Percentiles rank a stretch among this genome's conserved stretches.
These are phyloP conservation scores for Lasiommata megera DNA, from an alignment of 2,888 invertebrate species.

Conservation along the genomic window DNA sequence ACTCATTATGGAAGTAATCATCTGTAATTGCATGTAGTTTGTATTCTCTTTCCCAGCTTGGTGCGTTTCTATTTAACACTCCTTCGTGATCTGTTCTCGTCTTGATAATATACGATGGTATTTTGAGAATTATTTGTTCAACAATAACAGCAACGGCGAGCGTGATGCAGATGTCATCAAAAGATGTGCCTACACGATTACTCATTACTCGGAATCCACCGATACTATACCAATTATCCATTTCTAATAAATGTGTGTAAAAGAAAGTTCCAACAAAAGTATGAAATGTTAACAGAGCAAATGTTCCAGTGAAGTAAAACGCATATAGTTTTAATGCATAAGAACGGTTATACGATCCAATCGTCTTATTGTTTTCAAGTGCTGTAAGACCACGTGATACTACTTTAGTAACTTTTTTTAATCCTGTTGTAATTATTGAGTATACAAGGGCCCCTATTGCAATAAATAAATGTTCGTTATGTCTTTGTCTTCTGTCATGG, in stretches of 20 bases:
- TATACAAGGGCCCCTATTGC: conserved; percentile 1
- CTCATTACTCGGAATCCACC: conserved; percentile 2
- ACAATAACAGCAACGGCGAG: conserved; percentile 5
- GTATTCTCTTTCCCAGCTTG: conserved; percentile 21
- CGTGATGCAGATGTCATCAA: conserved; percentile 18
- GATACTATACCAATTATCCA: conserved; percentile 29
- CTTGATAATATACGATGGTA: conserved; percentile 1
- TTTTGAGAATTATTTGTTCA: conserved; percentile 9
- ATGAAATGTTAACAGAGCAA: conserved; percentile 35
- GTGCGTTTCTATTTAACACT: not conserved
- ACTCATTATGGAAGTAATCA: conserved; percentile 1
- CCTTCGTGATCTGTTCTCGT: conserved; percentile 6
- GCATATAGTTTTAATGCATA: conserved; percentile 17
- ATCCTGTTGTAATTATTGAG: not conserved
- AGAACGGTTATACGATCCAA: conserved; percentile 24
- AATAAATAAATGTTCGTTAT: conserved; percentile 3
- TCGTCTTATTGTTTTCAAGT: conserved; percentile 20
- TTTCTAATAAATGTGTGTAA: conserved; percentile 26
- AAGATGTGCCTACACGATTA: not conserved
- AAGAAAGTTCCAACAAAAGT: conserved; percentile 33
- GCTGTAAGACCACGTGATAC: not conserved
- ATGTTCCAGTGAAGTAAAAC: conserved; percentile 34
- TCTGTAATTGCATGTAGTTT: conserved; percentile 9
- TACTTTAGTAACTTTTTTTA: not conserved
- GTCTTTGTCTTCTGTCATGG: not conserved